Conservation (phyloP, 1,140 invertebrate species). For the Drosophila neocordata region DNA sequence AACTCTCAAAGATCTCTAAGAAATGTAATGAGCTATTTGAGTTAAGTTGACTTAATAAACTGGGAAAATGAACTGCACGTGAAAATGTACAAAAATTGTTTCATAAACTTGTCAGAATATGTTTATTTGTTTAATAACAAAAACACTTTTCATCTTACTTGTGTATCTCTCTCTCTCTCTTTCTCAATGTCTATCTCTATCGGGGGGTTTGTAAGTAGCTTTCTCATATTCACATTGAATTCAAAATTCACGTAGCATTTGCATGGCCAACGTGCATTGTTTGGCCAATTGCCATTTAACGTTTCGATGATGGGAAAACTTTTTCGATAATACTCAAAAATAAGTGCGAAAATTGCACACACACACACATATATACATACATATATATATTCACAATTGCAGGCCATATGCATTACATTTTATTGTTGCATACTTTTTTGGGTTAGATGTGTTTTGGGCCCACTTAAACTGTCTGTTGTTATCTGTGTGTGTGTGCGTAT, state of each 20-base stretch:
- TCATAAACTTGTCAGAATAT: too few relatives aligned
- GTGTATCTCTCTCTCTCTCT: slow-evolving; percentile 27
- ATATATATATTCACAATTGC: not conserved
- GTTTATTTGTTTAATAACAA: slow-evolving; percentile 25
- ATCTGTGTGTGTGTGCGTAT: too few relatives aligned
- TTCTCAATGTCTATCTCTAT: not conserved
- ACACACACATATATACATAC: slow-evolving; percentile 16
- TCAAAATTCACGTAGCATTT: slow-evolving; percentile 52
- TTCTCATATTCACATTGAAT: slow-evolving; percentile 16
- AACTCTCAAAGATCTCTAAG: too few relatives aligned
- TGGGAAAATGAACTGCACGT: not conserved
- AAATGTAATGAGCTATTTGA: too few relatives aligned
- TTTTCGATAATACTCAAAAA: slow-evolving; percentile 81
- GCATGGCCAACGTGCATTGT: slow-evolving; percentile 52
- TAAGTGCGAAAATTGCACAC: slow-evolving; percentile 72
- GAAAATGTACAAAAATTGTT: slow-evolving; percentile 39
- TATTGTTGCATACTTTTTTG: slow-evolving; percentile 51
- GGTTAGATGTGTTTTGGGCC: not conserved
- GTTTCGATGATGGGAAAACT: slow-evolving; percentile 76
- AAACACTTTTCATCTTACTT: slow-evolving; percentile 16
- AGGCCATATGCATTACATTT: slow-evolving; percentile 42
- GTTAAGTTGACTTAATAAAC: too few relatives aligned
- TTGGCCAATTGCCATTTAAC: slow-evolving; percentile 66
- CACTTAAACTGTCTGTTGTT: not conserved
- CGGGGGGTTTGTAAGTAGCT: not conserved